A percentile compares a stretch with the other conserved stretches of the same genome.
Conservation (phyloP, 2,113 vertebrate species). For the Gymnobelideus leadbeateri region DNA sequence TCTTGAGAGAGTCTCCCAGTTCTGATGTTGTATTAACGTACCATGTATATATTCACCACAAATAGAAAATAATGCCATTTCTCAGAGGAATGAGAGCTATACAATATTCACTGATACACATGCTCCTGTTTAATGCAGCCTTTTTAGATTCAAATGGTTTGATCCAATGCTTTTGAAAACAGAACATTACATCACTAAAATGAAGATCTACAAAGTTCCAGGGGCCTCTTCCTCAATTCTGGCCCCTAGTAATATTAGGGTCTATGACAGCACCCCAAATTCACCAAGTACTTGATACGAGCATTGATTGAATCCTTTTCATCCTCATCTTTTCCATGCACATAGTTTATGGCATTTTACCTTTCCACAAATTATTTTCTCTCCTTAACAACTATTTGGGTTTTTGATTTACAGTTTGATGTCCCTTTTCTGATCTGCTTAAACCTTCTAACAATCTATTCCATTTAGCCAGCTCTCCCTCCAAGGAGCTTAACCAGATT, state of each 20-base stretch:
- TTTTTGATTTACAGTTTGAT: slow-evolving; percentile 66
- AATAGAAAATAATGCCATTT: neutral
- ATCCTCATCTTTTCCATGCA: neutral
- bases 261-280: neutral
- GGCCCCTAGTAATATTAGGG: neutral
- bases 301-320: neutral
- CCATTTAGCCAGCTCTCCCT: slow-evolving; percentile 66
- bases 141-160: neutral
- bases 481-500: slow-evolving; percentile 61
- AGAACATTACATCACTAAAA: neutral
- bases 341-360: slow-evolving; percentile 36
- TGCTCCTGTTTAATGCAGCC: too few relatives aligned
- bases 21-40: neutral
- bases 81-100: neutral
- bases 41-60: neutral
- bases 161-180: neutral
- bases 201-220: neutral
- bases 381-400: slow-evolving; percentile 32
- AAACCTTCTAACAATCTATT: slow-evolving; percentile 52
- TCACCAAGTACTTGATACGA: neutral
- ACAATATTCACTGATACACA: neutral
- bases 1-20: neutral
- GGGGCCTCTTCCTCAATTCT: neutral
- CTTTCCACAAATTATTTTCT: slow-evolving; percentile 24
- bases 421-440: slow-evolving; percentile 66